Base-by-base conservation (phyloP, 2,888 invertebrate species). In the Gortyna flavago region DNA sequence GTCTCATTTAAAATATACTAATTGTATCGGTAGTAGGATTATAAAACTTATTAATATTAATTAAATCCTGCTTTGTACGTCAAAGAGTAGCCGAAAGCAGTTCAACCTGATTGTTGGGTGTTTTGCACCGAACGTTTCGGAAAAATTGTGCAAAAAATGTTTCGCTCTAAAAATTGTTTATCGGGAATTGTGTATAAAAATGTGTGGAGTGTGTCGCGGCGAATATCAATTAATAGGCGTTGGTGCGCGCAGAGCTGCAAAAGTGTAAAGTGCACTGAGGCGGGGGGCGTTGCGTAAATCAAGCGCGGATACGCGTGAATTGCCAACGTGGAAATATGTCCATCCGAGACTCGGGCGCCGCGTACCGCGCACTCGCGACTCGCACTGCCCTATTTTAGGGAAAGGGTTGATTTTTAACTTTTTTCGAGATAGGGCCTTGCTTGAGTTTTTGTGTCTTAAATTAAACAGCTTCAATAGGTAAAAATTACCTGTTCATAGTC, bases 211-310 rank as follows among this genome's bases (percentile, higher is more conserved):
- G 93, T 92, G 93, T 92, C 95, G 93, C 89, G 91, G 87, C 92
- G 93, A 92, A 95, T 95, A 95, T 96, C 96, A 96, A 95, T 96
- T 95, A 95, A 94, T 94, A 93, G 94, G 89, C 94, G 91, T 93
- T 92, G 93, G 94, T 92, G 95, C 93, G 94, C 94, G 94, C 92
- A 90, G 93, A 94, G 91, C 95, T 96, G 96, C 94, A 96, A 96
- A 96, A 95, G 95, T 96, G 96, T 96, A 96, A 96, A 96, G 93
- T 94, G 95, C 96, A 95, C 90, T 90, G 94, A 95, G 92, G 94
- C 96, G 92, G 93, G 91, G 92, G 92, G 94, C 94, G 93, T 94
- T 94, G 90, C 95, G 95, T 96, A 96, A 96, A 96, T 95, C 96
- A 95, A 94, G 92, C 90, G 89, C 86, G 90, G 92, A 91, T 92